Evolutionary conservation across 64 coral and sea anemone species (phyloP).

Genomic region (Montipora sp.): DNA sequence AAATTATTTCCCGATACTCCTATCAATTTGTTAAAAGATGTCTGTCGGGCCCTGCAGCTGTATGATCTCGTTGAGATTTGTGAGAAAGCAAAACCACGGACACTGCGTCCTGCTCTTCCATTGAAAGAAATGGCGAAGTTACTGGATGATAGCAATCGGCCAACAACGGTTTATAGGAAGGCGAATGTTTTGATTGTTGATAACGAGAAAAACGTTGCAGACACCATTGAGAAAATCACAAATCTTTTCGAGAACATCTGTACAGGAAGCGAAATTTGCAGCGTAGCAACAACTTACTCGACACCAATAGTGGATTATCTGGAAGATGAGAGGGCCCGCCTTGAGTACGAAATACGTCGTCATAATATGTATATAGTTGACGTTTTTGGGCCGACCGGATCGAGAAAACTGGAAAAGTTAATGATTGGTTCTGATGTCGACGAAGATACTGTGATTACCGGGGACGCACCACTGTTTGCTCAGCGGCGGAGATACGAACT

Average conservation of each 20-base stretch:
- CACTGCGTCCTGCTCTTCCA: slow-evolving; percentile 27
- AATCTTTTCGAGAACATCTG: slow-evolving; percentile 1
- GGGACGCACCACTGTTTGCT: too few relatives aligned
- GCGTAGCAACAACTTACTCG: not conserved
- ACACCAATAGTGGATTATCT: too few relatives aligned
- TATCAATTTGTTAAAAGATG: slow-evolving; percentile 1
- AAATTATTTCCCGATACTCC: slow-evolving; percentile 16
- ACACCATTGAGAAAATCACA: not conserved
- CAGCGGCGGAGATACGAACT: rapidly evolving
- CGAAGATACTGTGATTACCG: too few relatives aligned
- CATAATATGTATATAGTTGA: rapidly evolving
- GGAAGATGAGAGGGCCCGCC: too few relatives aligned
- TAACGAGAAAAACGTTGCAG: too few relatives aligned
- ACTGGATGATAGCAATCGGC: not conserved
- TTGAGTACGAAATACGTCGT: rapidly evolving
- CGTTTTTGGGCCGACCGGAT: rapidly evolving
- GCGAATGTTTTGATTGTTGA: not conserved
- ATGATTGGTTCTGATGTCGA: too few relatives aligned
- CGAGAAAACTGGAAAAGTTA: too few relatives aligned
- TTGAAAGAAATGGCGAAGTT: not conserved
- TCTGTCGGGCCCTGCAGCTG: not conserved
- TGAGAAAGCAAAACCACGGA: slow-evolving; percentile 13
- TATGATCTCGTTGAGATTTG: slow-evolving; percentile 2
- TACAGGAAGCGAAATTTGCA: not conserved
- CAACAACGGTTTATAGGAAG: not conserved